Evolutionary conservation across 2,113 vertebrate genomes (phyloP).

Genomic region (Astur gentilis): DNA sequence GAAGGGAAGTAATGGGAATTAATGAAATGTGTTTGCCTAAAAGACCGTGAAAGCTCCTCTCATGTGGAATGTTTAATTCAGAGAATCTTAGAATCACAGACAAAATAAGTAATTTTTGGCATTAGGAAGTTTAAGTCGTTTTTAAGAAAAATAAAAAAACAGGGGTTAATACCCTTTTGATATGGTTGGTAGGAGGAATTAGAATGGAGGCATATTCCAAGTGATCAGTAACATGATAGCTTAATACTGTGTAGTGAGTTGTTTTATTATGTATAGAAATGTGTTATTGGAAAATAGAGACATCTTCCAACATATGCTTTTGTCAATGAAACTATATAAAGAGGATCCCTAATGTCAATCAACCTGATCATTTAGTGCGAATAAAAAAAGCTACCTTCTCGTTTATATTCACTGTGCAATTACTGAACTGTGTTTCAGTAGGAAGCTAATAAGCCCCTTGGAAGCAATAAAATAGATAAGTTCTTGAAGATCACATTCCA

Average conservation of each 20-base stretch:
- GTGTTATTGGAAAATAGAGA: constrained; percentile 3
- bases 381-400: background rate
- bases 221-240: background rate
- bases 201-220: background rate
- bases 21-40: background rate
- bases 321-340: background rate
- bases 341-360: background rate
- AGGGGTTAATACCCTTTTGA: background rate
- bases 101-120: background rate
- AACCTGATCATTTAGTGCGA: background rate
- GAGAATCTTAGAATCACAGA: background rate
- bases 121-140: background rate
- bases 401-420: background rate
- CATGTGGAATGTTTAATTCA: background rate
- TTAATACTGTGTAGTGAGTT: background rate
- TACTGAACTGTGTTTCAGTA: background rate
- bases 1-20: background rate
- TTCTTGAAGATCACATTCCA: background rate
- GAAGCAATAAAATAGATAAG: constrained; percentile 13
- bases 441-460: constrained; percentile 11
- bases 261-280: background rate
- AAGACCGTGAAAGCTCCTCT: background rate
- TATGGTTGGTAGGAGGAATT: background rate
- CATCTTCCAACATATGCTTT: background rate
- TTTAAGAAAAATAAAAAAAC: background rate